Base-by-base conservation (phyloP, 2,888 invertebrate genomes). In the Galerucella pusilla region DNA sequence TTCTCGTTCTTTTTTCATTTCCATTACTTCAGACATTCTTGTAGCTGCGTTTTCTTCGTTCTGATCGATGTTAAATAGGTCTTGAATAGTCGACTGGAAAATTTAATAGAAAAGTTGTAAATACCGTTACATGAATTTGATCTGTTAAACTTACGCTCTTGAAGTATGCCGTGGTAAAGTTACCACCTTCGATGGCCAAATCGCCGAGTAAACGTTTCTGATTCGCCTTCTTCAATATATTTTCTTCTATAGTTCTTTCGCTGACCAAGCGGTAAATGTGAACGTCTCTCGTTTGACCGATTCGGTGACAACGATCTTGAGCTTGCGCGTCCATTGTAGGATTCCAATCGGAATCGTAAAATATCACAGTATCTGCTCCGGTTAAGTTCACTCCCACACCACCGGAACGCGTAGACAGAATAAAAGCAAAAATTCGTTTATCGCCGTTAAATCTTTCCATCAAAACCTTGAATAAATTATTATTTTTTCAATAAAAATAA, bases 291-390 rank as follows among this genome's bases (percentile, higher is more conserved):
- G 99, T 99, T 90, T 99, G 99, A 0, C 99, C 99, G 87, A 99
- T 99, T 84, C 99, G 93, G 90, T 99, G 99, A 88, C 98, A 98
- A 82, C 98, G 92, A 89, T 97, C 97, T 88, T 96, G 96, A 79
- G 96, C 97, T 87, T 97, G 97, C 77, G 98, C 98, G 90, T 99
- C 99, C 98, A 99, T 99, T 6, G 98, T 99, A 68, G 99, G 99
- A 91, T 99, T 99, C 99, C 98, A 99, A 89, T 99, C 98, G 78
- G 97, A 98, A 90, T 99, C 99, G 88, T 99, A 99, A 90, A 99
- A 99, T 87, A 99, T 95, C 81, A 99, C 99, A 83, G 97, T 97
- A 89, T 99, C 99, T 63, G 99, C 99, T 80, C 99, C 99, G 49
- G 98, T 99, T 81, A 99, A 91, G 91, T 99, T 99, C 67, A 99